Evolutionary conservation across 2,888 invertebrate species (phyloP), one percentile per base, ranked within the genome.

Genomic region (Myopa testacea): DNA sequence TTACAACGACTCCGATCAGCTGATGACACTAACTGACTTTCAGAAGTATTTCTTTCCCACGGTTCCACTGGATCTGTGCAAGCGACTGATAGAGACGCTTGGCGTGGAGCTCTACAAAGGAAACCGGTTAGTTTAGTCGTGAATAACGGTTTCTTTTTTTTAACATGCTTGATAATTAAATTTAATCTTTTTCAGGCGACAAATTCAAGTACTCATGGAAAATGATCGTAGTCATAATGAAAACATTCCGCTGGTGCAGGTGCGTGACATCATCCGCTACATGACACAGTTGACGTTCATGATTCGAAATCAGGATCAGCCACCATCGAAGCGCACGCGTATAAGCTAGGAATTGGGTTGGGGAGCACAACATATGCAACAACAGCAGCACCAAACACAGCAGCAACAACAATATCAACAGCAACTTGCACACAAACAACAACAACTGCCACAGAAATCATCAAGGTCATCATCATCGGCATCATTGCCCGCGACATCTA

Each of bases 231-330:
- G 92, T 62, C 93, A 93, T 79, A 90, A 93, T 86, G 95, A 95
- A 86, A 93, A 93, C 73, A 90, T 95, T 88, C 95, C 95, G 62
- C 90, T 96, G 83, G 95, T 96, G 77, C 94, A 94, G 90, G 94
- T 96, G 83, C 93, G 94, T 80, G 95, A 94, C 90, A 94, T 96
- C 81, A 93, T 95, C 90, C 93, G 93, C 86, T 95, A 92, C 89
- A 95, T 95, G 95, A 94, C 95, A 50, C 96, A 96, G 90, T 91
- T 96, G 90, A 95, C 95, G 87, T 96, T 95, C 91, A 95, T 96
- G 94, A 92, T 95, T 90, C 87, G 89, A 82, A 88, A 87, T 81
- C 86, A 88, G 82, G 89, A 89, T 78, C 88, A 89, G 84, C 89
- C 89, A 82, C 87, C 88, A 68, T 84, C 87, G 70, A 90, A 90